Evolutionary conservation across 64 coral and sea anemone species (phyloP).

Genomic region (Pocillopora verrucosa): DNA sequence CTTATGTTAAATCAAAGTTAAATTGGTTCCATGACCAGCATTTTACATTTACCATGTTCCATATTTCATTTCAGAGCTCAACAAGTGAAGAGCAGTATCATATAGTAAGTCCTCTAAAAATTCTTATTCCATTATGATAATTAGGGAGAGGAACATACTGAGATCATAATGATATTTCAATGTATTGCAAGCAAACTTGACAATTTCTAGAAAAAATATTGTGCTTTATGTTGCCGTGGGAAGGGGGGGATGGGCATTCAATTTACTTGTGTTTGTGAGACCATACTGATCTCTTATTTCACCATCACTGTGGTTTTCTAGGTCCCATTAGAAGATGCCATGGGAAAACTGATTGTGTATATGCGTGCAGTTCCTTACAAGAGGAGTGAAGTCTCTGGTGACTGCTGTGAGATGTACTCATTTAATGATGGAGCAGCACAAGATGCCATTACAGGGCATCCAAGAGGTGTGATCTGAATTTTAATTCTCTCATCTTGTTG

Average conservation of each 20-base stretch:
- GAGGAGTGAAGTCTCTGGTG: slow-evolving; percentile 71
- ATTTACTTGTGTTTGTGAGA: not conserved
- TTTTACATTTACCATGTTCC: not conserved
- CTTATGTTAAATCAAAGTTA: not conserved
- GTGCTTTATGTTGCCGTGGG: too few relatives aligned
- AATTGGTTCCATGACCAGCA: not conserved
- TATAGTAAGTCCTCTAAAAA: not conserved
- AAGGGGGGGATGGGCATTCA: not conserved
- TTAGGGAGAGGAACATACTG: not conserved
- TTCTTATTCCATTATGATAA: not conserved
- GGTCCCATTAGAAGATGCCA: slow-evolving; percentile 76
- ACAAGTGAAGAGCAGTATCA: slow-evolving; percentile 12
- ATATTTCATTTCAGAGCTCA: not conserved
- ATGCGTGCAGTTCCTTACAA: slow-evolving; percentile 84
- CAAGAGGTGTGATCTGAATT: slow-evolving; percentile 58
- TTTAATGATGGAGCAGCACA: slow-evolving; percentile 62
- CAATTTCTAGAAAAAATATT: too few relatives aligned
- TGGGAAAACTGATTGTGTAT: slow-evolving; percentile 87
- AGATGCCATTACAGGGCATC: slow-evolving; percentile 66
- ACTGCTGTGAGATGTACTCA: slow-evolving; percentile 95
- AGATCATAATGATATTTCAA: not conserved
- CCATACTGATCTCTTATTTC: not conserved
- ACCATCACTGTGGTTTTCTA: not conserved
- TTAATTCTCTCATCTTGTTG: too few relatives aligned
- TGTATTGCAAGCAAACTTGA: too few relatives aligned